Evolutionary conservation across 2,888 invertebrate species (phyloP), one percentile per base, ranked within the genome.

Genomic region (Sinodicranocentrus sp.): DNA sequence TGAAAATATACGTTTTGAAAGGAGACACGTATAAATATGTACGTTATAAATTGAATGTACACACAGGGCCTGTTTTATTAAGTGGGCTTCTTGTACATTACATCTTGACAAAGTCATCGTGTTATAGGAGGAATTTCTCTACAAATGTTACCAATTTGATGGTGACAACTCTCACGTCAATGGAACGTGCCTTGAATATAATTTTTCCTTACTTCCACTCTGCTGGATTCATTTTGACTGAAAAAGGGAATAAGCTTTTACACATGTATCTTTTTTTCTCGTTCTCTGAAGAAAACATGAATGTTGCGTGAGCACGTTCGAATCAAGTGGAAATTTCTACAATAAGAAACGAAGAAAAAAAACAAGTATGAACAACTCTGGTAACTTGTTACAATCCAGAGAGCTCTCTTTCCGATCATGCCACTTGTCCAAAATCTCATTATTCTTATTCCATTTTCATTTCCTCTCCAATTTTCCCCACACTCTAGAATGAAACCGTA

Each of bases 131-230:
- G 52, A 52, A 52, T 52, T 26, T n/a, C 59, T 59, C 23, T 10
- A 17, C 1, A 19, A 39, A 65, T 17, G 65, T 21, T 67, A 44
- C 21, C 67, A 67, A 67, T 67, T 43, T 43, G 33, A 61, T 44
- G 61, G 82, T 73, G 82, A 75, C 82, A 82, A 82, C 59, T 82
- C 73, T 82, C 82, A 75, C 82, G 82, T 75, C 73, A 75, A 48
- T 54, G 10, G 68, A 52, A 82, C 73, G 75, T 75, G 73, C 48
- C 25, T 2, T 19, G 82, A 75, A 68, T 82, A 23, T 52, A 28
- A 70, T 48, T 70, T 76, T 39, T 26, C 39, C 19, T 57, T 57
- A 13, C 54, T 57, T 52, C 57, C 5, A 1, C 21, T 57, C 25
- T 21, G n/a, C n/a, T n/a, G n/a, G n/a, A n/a, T 33, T 33, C 10